Evolutionary conservation across 2,888 invertebrate genomes (phyloP), one percentile per base, ranked within the genome.

Genomic region (Clanis bilineata): DNA sequence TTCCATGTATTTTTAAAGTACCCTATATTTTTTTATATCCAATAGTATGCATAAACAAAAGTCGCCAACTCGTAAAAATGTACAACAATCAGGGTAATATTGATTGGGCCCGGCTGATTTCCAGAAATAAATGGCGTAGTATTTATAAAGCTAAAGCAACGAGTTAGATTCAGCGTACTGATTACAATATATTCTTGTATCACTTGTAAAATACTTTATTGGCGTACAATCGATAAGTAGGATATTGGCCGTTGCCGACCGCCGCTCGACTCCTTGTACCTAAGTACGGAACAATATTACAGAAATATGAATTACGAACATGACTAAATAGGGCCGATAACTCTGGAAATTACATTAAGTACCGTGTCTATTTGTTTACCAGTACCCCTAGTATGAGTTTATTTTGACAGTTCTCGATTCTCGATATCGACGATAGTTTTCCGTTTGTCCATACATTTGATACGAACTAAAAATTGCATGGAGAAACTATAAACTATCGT

Each of bases 171-270:
- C 79, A 83, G 83, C 80, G 70, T 77, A 70, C 66, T 79, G 91
- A 91, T 91, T 88, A 83, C 76, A 71, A 73, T 77, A 82, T 82
- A 82, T 85, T 88, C 89, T 88, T 85, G 89, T 91, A 91, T 90
- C 90, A 91, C 90, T 90, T 90, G 90, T 89, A 88, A 87, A 88
- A 90, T 91, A 89, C 89, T 90, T 91, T 91, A 90, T 91, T 90
- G 91, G 83, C 74, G 62, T 79, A 69, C 72, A 83, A 77, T 82
- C 65, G 67, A 70, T 45, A 58, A 66, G 59, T 36, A 62, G 65
- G 63, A 73, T 63, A 80, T 68, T 82, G 80, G 78, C 69, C 71
- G 61, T 60, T 73, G 66, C 25, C 38, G 28, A 21, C 1, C 72
- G 65, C 25, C 23, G 28, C 22, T n/a, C n/a, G n/a, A n/a, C n/a